Base-by-base conservation (phyloP, 1,140 invertebrate species). In the Papilio dardanus region DNA sequence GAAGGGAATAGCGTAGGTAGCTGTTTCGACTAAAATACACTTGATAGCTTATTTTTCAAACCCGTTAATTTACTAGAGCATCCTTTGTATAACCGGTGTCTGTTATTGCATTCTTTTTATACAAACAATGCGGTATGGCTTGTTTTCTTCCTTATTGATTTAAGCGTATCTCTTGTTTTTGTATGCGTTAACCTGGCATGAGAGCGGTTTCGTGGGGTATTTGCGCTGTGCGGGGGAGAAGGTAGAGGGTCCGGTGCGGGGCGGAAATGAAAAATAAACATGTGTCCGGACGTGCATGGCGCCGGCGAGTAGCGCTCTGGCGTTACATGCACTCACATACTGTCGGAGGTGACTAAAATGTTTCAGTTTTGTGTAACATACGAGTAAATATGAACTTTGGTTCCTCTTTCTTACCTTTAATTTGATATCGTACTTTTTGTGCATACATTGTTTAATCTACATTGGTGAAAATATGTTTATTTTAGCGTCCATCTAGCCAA, bases 201-300 rank as follows among this genome's bases (percentile, higher is more conserved):
- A 67, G 33, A 75, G 77, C 77, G 71, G 30, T 74, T 67, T 76
- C 73, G 21, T 74, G 16, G 31, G 46, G 37, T 68, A 50, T 75
- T 66, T 67, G 65, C 40, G 65, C 65, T 54, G 75, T 50, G 40
- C 10, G 69, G 73, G 76, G 67, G 77, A 71, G 78, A 73, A 74
- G 67, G 76, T n/a, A n/a, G 77, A 77, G 78, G 86, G 85, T 77
- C 81, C 80, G 78, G 84, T 78, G 82, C 82, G 77, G 76, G n/a
- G 88, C 86, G 91, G 91, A 92, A 92, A 92, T 92, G 91, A 92
- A 92, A 92, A 92, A 92, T 92, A 92, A 92, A 92, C 91, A 92
- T 83, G 86, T 62, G 54, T 90, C 83, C 88, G 86, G 81, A 81
- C 88, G 85, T 84, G 86, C 87, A 75, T 85, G 87, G 86, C 89